Percentiles rank a stretch among this genome's conserved stretches.
phyloP scores from a whole-genome alignment of 2,797 vertebrate genomes.

The Anableps anableps region DNA sequence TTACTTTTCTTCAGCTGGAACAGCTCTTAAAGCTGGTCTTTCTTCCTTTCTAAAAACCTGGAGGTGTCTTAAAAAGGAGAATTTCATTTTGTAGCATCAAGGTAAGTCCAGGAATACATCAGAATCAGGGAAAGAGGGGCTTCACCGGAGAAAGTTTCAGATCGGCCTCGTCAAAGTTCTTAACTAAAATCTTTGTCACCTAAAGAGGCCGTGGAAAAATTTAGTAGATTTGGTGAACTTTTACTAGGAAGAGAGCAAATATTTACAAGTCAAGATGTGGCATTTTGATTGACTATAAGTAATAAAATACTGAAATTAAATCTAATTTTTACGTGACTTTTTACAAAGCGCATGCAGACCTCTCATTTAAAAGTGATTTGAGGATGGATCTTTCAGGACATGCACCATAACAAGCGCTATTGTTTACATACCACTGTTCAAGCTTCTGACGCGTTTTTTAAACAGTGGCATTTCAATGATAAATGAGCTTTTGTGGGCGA shows the following conservation, averaged over 20 bases:
- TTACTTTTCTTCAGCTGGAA: too few relatives aligned
- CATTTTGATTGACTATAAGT: neutral
- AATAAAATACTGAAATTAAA: neutral
- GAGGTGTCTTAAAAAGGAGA: too few relatives aligned
- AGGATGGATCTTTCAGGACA: neutral
- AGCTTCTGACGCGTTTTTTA: neutral
- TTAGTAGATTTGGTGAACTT: too few relatives aligned
- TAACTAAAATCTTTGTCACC: neutral
- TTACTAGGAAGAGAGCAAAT: neutral
- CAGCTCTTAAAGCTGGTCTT: too few relatives aligned
- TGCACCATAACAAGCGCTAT: neutral
- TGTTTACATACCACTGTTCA: neutral
- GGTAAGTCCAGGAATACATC: neutral
- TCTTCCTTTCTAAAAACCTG: too few relatives aligned
- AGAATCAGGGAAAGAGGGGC: neutral
- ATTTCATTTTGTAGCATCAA: neutral
- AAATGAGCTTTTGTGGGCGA: neutral
- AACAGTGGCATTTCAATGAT: conserved; percentile 1
- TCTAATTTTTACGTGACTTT: neutral
- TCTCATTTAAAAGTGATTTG: neutral
- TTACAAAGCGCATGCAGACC: neutral
- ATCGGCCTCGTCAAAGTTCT: conserved; percentile 1
- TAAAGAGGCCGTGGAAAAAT: neutral
- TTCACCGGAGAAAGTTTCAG: neutral
- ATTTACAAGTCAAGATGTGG: too few relatives aligned